Evolutionary conservation across 2,888 invertebrate species (phyloP), one percentile per base, ranked within the genome.

Genomic region (Cyaniris semiargus): DNA sequence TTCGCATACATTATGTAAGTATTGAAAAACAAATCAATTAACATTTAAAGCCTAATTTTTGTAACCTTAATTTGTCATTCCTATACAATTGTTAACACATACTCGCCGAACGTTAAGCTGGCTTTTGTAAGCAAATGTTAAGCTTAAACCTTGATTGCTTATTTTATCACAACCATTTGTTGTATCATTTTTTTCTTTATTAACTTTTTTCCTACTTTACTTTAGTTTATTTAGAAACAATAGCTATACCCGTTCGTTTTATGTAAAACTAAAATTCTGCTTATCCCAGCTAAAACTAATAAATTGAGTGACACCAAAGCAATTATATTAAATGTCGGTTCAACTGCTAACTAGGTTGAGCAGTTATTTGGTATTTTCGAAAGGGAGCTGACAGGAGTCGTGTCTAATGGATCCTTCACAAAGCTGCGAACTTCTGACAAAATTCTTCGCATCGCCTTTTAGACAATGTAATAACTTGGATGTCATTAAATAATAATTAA

Each of bases 341-440:
- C 27, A 66, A 66, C 10, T 18, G 66, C 15, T 66, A 27, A 31
- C 66, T 66, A 66, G 66, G 13, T 27, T 31, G 66, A 31, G 66
- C 66, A 66, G 66, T 27, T 66, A 66, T 66, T 66, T 66, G 66
- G 66, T 66, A 66, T 66, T 66, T 66, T 66, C 27, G 66, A 66
- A 66, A 66, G 66, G 66, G 66, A 66, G 66, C 21, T 31, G 27
- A 66, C 27, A 66, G 31, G 27, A 66, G 23, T 66, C 66, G 66
- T 66, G 66, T 27, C 10, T 27, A 27, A 66, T 66, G 31, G 27
- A 66, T 66, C 66, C 66, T 66, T 66, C 66, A 31, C 7, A 66
- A 15, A 15, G 13, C 60, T 66, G 27, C 27, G 15, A 66, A 66
- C 27, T 66, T 27, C 66, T 31, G 27, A 66, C 27, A 66, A 5